phyloP scores from a whole-genome alignment of 2,888 invertebrate species.

The Drosophila meridionalis region DNA sequence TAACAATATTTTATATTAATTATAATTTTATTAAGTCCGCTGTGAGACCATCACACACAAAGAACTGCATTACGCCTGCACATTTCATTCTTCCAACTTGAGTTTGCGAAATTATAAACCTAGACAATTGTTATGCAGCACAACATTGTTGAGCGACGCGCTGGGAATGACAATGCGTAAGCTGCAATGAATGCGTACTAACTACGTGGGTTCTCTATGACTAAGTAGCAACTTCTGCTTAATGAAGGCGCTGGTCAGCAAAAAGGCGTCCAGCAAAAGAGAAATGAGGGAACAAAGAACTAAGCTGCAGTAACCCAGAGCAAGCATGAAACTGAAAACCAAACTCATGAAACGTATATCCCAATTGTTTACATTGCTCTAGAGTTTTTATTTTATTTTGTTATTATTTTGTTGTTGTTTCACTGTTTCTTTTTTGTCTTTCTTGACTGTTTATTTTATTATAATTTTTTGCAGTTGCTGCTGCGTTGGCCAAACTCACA shows the following conservation, averaged over 20 bases:
- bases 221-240: constrained; percentile 48
- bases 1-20: background rate
- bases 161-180: constrained; percentile 49
- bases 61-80: background rate
- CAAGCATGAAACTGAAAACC: constrained; percentile 48
- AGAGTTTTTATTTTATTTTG: constrained; percentile 24
- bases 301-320: constrained; percentile 20
- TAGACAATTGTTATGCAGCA: constrained; percentile 37
- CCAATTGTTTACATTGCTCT: constrained; percentile 69
- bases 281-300: constrained; percentile 11
- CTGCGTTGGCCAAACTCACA: constrained; percentile 81
- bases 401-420: background rate
- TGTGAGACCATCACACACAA: background rate
- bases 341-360: constrained; percentile 71
- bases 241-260: constrained; percentile 47
- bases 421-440: constrained; percentile 1
- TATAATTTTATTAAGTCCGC: background rate
- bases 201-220: constrained; percentile 14
- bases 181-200: constrained; percentile 32
- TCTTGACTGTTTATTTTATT: constrained; percentile 69
- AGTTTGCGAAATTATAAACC: constrained; percentile 14
- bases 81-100: background rate
- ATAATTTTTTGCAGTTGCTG: constrained; percentile 64
- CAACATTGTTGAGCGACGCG: constrained; percentile 16
- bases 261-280: constrained; percentile 33